Evolutionary conservation across 1,140 invertebrate species (phyloP), one percentile per base, ranked within the genome.

Genomic region (Mercenaria mercenaria): DNA sequence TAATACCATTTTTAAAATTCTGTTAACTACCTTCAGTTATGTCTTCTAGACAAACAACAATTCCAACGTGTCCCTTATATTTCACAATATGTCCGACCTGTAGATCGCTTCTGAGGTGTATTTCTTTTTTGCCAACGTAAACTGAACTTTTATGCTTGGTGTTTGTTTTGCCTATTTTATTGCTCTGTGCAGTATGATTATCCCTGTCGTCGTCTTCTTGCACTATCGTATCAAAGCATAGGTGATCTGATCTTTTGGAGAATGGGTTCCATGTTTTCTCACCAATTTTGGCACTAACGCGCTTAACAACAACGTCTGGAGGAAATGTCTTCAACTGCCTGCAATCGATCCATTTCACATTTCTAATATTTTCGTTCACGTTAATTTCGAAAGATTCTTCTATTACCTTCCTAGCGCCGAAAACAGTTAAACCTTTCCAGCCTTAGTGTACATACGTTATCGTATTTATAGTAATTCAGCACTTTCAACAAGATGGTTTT

Each of bases 231-330:
- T 64, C 69, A 41, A 50, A 84, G 26, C 83, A 85, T 0, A 85
- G n/a, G 41, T 85, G 83, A 72, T 74, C 83, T 23, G 83, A 85
- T 47, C 83, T 32, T 39, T 85, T 85, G 0, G 29, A 34, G 8
- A 13, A 6, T n/a, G 37, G 0, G 39, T 3, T 6, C 83, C 83
- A 85, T 32, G 74, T 85, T 34, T 23, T 52, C 39, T 85, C 83
- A 0, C 82, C 67, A 72, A 84, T 47, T 72, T 64, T 67, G 23
- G 34, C 50, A 26, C 64, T 72, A 0, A 39, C 83, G 1, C 61
- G 43, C n/a, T 50, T 0, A 3, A 85, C 67, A n/a, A 47, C n/a
- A 15, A 52, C 43, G 13, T 74, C 8, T 3, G 20, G 3, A 26
- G 83, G 32, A 52, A 37, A 32, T 23, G 15, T 32, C n/a, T 34